Base-by-base conservation (phyloP, 2,797 vertebrate genomes). In the Trachurus trachurus region DNA sequence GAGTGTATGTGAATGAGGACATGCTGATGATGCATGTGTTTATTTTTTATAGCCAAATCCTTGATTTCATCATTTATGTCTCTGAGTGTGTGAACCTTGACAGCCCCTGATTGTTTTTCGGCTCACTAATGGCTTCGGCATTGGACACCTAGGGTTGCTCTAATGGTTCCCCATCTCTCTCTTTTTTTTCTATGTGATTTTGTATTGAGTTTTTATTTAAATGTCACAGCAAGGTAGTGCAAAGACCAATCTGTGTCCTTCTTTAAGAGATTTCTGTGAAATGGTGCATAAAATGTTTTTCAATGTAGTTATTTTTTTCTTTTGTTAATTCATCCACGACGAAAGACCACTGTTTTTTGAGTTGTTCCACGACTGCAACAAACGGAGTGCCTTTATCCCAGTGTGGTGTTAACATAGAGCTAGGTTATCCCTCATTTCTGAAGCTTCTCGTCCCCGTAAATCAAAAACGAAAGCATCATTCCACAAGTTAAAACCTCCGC, bases 381-480 rank as follows among this genome's bases (percentile, higher is more conserved):
- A 91, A 91, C 78, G 79, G 91, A 95, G 95, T 95, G 95, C 95
- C 94, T 96, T 96, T 92, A 88, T 79, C 83, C 77, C 80, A 59
- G 76, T n/a, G 74, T 70, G 71, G 77, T 68, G 71, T 90, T 80
- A 59, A 71, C 71, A 9, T 71, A 78, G 62, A 80, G 74, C 63
- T 72, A 63, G 65, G 62, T 80, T 76, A 53, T 37, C 37, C 78
- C 40, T 81, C 80, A 60, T 73, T 53, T 56, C 70, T 4, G 15
- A 77, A 78, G 71, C 73, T 61, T 6, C 54, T 77, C 17, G 1
- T 64, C 76, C 71, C 80, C 4, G 16, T 44, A 50, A 87, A 71
- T 65, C 71, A 39, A 49, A 49, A 74, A 73, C 8, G 45, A 88
- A 80, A 62, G 76, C 82, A 81, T 83, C 90, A 92, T 94, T 95